Base-by-base conservation (phyloP, 2,888 invertebrate species). In the Machimus rusticus region DNA sequence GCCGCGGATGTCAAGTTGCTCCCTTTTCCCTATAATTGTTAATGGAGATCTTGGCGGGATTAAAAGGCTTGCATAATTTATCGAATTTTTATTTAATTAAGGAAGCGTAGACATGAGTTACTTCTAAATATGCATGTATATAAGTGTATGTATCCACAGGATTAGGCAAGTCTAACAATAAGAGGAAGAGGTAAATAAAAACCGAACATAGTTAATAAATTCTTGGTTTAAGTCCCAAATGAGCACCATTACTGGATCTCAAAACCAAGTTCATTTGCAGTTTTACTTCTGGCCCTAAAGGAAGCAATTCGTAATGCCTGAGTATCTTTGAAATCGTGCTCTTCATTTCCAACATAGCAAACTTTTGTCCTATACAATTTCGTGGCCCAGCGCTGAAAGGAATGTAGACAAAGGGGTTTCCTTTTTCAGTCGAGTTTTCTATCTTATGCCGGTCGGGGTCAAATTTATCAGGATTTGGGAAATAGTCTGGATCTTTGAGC, bases 341-440 rank as follows among this genome's bases (percentile, higher is more conserved):
- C 89, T 92, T 92, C 90, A 92, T 92, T 89, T 92, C 92, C 19
- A 92, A 87, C 39, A 91, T 89, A 19, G 92, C 92, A 88, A 91
- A 92, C 88, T 91, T 92, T 87, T 92, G 92, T 0, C 92, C 92
- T 88, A 92, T 92, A 86, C 92, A 92, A 88, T 92, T 92, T n/a
- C 92, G 90, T 12, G 92, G 91, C 0, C 92, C 92, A 8, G 92
- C 92, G 88, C 92, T 92, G 57, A 93, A 93, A 1, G 92, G 92
- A 88, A 92, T 91, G 88, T 90, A 91, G 66, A 90, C 90, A 76
- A 90, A 91, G 2, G 90, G 89, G 14, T 89, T 85, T 12, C 89
- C 89, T 14, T 88, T 89, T 12, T 89, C 90, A 0, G 88, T 76
- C 5, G 88, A 31, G 89, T 93, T 93, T 88, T 95, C 94, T 0